Base-by-base conservation (phyloP, 2,113 vertebrate genomes). In the Boulengeromyrus knoepffleri region DNA sequence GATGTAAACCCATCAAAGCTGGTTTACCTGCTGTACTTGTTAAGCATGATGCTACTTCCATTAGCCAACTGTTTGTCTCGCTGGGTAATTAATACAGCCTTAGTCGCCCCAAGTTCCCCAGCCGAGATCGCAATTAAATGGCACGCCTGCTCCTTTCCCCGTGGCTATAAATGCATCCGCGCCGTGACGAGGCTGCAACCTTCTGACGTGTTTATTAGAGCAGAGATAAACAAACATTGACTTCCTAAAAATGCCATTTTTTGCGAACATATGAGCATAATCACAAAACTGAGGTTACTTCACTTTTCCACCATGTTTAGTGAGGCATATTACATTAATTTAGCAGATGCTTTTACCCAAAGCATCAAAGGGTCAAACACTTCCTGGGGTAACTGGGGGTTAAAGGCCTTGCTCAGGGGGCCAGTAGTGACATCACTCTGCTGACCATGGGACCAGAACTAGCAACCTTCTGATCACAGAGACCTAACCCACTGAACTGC, bases 171-270 rank as follows among this genome's bases (percentile, higher is more conserved):
- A 80, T 15, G 36, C 31, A 80, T 42, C 74, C 15, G 15, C 0
- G 19, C 74, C 36, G 36, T 19, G 74, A 80, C 36, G 31, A 80
- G 36, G 74, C 36, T 80, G 74, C 12, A 19, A 19, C 31, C 36
- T 80, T 80, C 74, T 80, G 74, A 80, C 74, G 36, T 80, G 74
- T 80, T 80, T 80, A 80, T 80, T 80, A 80, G 74, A 80, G 74
- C 74, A 42, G 36, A 80, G 74, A 80, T 80, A 80, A 80, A 39
- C 74, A 42, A 70, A 27, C 36, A 21, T 19, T 80, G 6, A 80
- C 13, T 80, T 77, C 70, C 13, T 39, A 39, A 39, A 77, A 66
- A 66, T 27, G 9, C 9, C 62, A 66, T 66, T 70, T 70, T 27
- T 42, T 39, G 70, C 1, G 0, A 36, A 7, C 17, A 42, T 77